Conservation (phyloP, 92 coral and sea anemone genomes). For the Epizoanthus fatuus region DNA sequence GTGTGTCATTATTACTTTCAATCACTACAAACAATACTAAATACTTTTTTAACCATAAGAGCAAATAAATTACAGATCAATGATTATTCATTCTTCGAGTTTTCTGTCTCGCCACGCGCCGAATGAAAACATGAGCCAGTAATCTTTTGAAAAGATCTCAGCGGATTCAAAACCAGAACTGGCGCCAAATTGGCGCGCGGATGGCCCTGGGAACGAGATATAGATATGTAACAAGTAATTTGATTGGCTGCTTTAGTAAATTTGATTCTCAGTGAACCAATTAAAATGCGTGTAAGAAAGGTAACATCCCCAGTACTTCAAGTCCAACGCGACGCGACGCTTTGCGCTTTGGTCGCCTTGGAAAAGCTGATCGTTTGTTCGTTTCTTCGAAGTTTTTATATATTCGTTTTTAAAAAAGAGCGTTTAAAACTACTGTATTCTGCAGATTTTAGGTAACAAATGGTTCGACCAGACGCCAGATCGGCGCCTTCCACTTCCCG, state of each 20-base stretch:
- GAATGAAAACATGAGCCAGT: constrained; percentile 33
- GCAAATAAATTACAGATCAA: background rate
- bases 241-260: background rate
- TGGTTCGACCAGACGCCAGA: constrained; percentile 39
- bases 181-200: background rate
- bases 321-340: background rate
- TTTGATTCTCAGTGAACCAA: background rate
- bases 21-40: no score
- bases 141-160: constrained; percentile 2
- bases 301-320: background rate
- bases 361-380: background rate
- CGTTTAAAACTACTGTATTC: background rate
- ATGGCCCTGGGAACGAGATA: no score
- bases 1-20: constrained; percentile 78
- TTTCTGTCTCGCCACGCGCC: background rate
- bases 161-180: constrained; percentile 17
- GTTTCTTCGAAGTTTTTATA: background rate
- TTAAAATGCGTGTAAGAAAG: background rate
- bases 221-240: background rate
- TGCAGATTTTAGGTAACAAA: background rate
- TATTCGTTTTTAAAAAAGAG: background rate
- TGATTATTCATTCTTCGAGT: background rate
- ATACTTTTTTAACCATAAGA: background rate
- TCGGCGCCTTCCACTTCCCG: background rate
- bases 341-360: background rate